These are phyloP conservation scores for Trachelus stipa DNA, from an alignment of 2,888 invertebrate species.

Conservation along the genomic window DNA sequence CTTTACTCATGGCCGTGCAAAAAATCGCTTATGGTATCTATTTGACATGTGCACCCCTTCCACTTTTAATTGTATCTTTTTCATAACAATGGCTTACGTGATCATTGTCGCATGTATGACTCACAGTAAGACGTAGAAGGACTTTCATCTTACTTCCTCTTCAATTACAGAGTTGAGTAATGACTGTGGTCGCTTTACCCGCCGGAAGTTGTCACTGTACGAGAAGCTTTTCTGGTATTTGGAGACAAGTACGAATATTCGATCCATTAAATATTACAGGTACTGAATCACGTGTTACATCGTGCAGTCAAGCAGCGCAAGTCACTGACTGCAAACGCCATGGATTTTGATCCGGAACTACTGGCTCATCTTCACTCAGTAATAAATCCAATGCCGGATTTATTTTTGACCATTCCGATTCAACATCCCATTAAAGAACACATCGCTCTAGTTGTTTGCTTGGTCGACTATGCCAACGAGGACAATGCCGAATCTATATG, in stretches of 20 bases:
- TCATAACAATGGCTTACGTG: too few relatives aligned
- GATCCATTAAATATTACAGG: constrained; percentile 39
- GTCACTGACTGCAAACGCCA: constrained; percentile 34
- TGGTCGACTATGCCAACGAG: constrained; percentile 46
- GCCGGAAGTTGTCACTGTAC: too few relatives aligned
- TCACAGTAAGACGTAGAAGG: too few relatives aligned
- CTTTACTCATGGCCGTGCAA: too few relatives aligned
- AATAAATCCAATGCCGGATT: constrained; percentile 39
- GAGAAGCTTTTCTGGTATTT: neutral
- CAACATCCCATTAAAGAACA: constrained; percentile 50
- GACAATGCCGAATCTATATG: constrained; percentile 42
- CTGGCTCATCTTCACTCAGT: constrained; percentile 41
- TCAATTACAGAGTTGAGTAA: too few relatives aligned
- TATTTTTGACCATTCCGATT: constrained; percentile 53
- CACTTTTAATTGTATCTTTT: too few relatives aligned
- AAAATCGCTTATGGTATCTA: too few relatives aligned
- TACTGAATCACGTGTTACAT: constrained; percentile 44
- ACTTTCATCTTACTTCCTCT: too few relatives aligned
- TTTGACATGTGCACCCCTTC: too few relatives aligned
- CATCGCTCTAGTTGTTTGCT: constrained; percentile 56
- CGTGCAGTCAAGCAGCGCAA: constrained; percentile 37
- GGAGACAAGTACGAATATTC: neutral
- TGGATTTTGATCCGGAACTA: constrained; percentile 50
- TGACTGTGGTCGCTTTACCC: too few relatives aligned
- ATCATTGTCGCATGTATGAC: too few relatives aligned